Percentiles rank a stretch among this genome's conserved stretches.
phyloP scores from a whole-genome alignment of 1,140 invertebrate genomes.

The Monomorium pharaonis region DNA sequence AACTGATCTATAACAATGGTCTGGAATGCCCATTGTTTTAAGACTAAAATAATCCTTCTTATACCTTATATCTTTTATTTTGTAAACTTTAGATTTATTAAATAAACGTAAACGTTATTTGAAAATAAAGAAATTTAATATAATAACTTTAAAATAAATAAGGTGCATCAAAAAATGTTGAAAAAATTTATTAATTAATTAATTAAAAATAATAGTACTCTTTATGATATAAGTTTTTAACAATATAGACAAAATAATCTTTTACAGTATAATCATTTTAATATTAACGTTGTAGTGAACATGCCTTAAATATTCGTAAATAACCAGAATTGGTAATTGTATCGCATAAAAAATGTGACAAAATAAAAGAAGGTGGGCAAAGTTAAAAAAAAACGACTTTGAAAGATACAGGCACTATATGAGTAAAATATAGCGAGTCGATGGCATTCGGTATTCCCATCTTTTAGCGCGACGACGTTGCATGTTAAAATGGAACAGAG shows the following conservation, averaged over 20 bases:
- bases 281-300: neutral
- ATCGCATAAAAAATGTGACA: neutral
- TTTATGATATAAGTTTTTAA: too few relatives aligned
- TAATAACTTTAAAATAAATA: neutral
- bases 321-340: neutral
- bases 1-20: constrained; percentile 8
- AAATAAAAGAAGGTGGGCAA: neutral
- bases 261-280: neutral
- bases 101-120: neutral
- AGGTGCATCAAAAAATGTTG: neutral
- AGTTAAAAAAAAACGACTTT: neutral
- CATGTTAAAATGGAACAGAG: constrained; percentile 55
- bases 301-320: neutral
- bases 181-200: neutral
- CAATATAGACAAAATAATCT: neutral
- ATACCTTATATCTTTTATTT: neutral
- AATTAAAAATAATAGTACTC: neutral
- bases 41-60: neutral
- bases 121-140: too few relatives aligned
- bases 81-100: neutral
- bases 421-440: constrained; percentile 9
- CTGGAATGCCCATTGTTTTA: constrained; percentile 12
- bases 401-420: neutral
- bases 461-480: constrained; percentile 43
- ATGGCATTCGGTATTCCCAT: constrained; percentile 34